These are phyloP conservation scores for Hydrotaea diabolus DNA, from an alignment of 2,888 invertebrate genomes.

Conservation along the genomic window DNA sequence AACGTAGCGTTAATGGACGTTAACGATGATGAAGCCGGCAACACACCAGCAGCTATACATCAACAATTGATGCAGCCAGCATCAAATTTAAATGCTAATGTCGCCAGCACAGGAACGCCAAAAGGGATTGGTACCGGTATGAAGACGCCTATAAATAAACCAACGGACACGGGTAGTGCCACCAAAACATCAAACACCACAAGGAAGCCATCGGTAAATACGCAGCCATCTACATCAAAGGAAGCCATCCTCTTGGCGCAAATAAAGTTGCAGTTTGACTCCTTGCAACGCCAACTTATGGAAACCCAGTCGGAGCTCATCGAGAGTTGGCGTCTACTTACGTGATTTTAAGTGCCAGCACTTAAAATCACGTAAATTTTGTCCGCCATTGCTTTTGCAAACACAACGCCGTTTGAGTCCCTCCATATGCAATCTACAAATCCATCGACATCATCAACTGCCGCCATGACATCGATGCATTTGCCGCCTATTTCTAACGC, in stretches of 20 bases:
- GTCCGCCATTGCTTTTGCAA: neutral
- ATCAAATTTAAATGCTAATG: neutral
- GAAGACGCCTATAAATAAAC: neutral
- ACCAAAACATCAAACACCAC: neutral
- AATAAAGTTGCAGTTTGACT: slow-evolving; percentile 12
- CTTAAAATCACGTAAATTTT: neutral
- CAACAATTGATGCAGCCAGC: slow-evolving; percentile 8
- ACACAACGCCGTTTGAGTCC: neutral
- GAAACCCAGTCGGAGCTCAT: slow-evolving; percentile 38
- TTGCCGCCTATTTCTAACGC: neutral
- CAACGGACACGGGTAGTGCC: neutral
- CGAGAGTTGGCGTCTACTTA: slow-evolving; percentile 8
- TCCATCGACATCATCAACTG: neutral
- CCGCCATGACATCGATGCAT: neutral
- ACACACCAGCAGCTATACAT: slow-evolving; percentile 13
- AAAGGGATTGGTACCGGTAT: neutral
- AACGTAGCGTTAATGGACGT: neutral
- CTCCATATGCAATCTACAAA: neutral
- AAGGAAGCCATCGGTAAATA: neutral
- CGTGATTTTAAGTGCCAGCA: too few relatives aligned
- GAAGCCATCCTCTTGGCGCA: slow-evolving; percentile 12
- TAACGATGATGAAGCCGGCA: neutral
- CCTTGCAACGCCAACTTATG: slow-evolving; percentile 19
- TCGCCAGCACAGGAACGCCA: slow-evolving; percentile 20
- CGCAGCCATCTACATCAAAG: neutral